Conservation (phyloP, 2,113 vertebrate species). For the Rhipidura dahli region DNA sequence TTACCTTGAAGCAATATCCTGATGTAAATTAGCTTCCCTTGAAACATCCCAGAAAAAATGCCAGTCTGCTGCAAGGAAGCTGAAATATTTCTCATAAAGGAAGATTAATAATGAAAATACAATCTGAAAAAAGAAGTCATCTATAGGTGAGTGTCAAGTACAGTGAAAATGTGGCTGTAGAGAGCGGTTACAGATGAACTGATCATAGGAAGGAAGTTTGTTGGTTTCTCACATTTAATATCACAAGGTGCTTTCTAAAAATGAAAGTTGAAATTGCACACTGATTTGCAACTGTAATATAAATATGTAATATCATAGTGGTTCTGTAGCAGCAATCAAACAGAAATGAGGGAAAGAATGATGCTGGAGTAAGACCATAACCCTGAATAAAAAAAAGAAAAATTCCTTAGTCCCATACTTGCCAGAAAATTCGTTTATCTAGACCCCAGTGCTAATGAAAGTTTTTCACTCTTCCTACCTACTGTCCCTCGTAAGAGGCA, state of each 20-base stretch:
- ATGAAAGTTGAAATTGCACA: not conserved
- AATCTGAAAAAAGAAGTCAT: not conserved
- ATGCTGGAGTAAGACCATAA: not conserved
- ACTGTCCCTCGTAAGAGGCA: not conserved
- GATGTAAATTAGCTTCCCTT: conserved; percentile 21
- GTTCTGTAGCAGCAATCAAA: not conserved
- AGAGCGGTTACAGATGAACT: not conserved
- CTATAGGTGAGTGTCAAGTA: not conserved
- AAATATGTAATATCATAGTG: not conserved
- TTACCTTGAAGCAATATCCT: conserved; percentile 34
- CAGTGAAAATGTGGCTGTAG: not conserved
- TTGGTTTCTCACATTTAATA: not conserved
- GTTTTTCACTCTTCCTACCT: not conserved
- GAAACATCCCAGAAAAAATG: conserved; percentile 16
- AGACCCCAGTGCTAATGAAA: not conserved
- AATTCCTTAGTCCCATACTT: not conserved
- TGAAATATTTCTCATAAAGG: not conserved
- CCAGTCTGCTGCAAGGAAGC: not conserved
- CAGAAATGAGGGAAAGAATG: not conserved
- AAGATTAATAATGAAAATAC: not conserved
- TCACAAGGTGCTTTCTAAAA: not conserved
- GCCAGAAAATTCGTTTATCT: not conserved
- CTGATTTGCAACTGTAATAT: not conserved
- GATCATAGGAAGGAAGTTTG: not conserved
- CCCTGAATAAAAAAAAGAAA: not conserved